phyloP scores from a whole-genome alignment of 2,888 invertebrate species.

The Platerodrilus igneus region DNA sequence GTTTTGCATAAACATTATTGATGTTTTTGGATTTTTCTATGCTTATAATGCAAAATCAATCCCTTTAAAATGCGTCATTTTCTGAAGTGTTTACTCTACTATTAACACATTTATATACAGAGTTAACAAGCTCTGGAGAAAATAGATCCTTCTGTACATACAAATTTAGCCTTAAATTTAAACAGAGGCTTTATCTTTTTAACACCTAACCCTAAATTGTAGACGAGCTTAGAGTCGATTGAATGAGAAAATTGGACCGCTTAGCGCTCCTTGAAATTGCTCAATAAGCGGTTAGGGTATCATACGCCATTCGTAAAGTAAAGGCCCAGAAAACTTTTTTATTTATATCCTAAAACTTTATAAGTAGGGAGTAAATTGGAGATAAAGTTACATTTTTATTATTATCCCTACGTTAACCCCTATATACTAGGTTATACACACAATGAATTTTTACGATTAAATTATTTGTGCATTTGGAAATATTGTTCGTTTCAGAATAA shows the following conservation, averaged over 20 bases:
- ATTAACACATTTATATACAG: neutral
- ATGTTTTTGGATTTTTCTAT: too few relatives aligned
- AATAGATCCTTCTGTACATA: slow-evolving; percentile 26
- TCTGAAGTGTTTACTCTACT: neutral
- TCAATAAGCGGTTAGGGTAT: slow-evolving; percentile 41
- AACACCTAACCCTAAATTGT: slow-evolving; percentile 41
- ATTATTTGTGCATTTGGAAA: too few relatives aligned
- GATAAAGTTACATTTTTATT: slow-evolving; percentile 8
- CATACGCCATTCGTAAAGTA: slow-evolving; percentile 31
- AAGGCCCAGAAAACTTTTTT: slow-evolving; percentile 16
- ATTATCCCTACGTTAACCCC: too few relatives aligned
- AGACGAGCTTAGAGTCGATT: slow-evolving; percentile 39
- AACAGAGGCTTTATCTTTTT: slow-evolving; percentile 38
- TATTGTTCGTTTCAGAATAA: too few relatives aligned
- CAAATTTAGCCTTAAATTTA: slow-evolving; percentile 31
- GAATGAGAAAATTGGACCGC: slow-evolving; percentile 44
- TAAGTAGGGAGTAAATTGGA: slow-evolving; percentile 11
- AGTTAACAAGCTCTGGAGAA: slow-evolving; percentile 2
- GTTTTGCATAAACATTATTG: too few relatives aligned
- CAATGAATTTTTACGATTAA: too few relatives aligned
- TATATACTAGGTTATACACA: too few relatives aligned
- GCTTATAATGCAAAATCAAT: neutral
- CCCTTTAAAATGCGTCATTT: slow-evolving; percentile 2
- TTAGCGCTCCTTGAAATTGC: slow-evolving; percentile 37
- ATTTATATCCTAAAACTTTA: slow-evolving; percentile 14